A percentile compares a stretch with the other conserved stretches of the same genome.
Conservation (phyloP, 2,113 vertebrate genomes). For the Hassar affinis region DNA sequence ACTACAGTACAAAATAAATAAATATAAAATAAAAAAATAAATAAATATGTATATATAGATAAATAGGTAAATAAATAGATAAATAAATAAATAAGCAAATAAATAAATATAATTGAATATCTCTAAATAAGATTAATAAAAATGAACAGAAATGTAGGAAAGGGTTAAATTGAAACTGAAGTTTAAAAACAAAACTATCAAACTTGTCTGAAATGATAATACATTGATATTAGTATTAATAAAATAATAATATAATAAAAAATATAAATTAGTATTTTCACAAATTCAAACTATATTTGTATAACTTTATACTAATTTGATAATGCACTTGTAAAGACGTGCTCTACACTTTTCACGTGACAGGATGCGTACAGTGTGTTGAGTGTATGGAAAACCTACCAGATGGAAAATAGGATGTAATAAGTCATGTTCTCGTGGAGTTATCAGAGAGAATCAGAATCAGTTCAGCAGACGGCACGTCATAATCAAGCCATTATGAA, state of each 20-base stretch:
- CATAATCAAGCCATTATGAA: conserved; percentile 68
- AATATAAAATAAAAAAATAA: neutral
- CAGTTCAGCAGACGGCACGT: conserved; percentile 14
- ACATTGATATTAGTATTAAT: neutral
- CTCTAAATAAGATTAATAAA: neutral
- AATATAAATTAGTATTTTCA: neutral
- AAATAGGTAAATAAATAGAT: too few relatives aligned
- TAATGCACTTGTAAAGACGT: neutral
- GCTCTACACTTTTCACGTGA: neutral
- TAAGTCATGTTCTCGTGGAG: conserved; percentile 1
- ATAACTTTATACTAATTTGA: neutral
- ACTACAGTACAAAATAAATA: neutral
- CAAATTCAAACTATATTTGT: neutral
- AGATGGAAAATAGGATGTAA: conserved; percentile 16
- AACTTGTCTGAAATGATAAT: neutral
- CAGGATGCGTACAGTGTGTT: neutral
- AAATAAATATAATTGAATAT: neutral
- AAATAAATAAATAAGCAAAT: neutral
- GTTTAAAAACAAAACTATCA: neutral
- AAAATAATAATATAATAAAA: neutral
- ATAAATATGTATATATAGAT: too few relatives aligned
- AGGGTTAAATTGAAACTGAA: neutral
- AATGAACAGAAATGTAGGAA: neutral
- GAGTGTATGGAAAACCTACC: neutral
- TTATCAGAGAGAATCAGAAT: conserved; percentile 16